phyloP scores from a whole-genome alignment of 1,140 invertebrate species.

The Thaumetopoea pityocampa region DNA sequence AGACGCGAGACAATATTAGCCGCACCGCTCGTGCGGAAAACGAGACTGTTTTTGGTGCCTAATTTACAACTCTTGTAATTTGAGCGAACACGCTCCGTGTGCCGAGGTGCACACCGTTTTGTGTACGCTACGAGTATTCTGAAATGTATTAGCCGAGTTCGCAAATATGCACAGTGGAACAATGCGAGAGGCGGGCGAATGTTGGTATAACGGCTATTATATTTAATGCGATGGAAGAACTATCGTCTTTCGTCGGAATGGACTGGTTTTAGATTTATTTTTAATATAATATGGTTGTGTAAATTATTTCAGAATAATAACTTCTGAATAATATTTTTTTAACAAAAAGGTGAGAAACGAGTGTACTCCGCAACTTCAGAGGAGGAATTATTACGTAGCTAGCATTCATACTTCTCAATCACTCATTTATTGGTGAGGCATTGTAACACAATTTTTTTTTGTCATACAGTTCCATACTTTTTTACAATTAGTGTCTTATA shows the following conservation, averaged over 20 bases:
- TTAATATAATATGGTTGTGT: too few relatives aligned
- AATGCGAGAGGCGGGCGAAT: conserved; percentile 30
- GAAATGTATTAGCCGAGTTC: conserved; percentile 49
- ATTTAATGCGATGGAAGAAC: conserved; percentile 2
- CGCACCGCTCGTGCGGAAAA: conserved; percentile 60
- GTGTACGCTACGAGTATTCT: conserved; percentile 40
- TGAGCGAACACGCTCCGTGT: conserved; percentile 49
- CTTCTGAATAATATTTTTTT: too few relatives aligned
- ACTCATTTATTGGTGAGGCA: too few relatives aligned
- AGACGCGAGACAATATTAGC: conserved; percentile 69
- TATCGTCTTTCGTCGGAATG: background rate
- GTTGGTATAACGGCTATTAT: conserved; percentile 15
- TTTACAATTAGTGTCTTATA: too few relatives aligned
- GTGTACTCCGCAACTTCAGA: too few relatives aligned
- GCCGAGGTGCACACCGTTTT: conserved; percentile 37
- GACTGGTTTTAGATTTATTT: background rate
- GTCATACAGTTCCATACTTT: too few relatives aligned
- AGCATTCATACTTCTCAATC: too few relatives aligned
- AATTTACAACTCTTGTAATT: conserved; percentile 65
- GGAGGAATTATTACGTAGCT: too few relatives aligned
- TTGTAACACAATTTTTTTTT: too few relatives aligned
- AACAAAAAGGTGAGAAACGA: too few relatives aligned
- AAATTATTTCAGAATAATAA: too few relatives aligned
- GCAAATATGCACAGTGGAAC: conserved; percentile 38
- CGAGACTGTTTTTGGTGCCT: conserved; percentile 69